Evolutionary conservation across 2,888 invertebrate genomes (phyloP).

Genomic region (Ectemnius lituratus): DNA sequence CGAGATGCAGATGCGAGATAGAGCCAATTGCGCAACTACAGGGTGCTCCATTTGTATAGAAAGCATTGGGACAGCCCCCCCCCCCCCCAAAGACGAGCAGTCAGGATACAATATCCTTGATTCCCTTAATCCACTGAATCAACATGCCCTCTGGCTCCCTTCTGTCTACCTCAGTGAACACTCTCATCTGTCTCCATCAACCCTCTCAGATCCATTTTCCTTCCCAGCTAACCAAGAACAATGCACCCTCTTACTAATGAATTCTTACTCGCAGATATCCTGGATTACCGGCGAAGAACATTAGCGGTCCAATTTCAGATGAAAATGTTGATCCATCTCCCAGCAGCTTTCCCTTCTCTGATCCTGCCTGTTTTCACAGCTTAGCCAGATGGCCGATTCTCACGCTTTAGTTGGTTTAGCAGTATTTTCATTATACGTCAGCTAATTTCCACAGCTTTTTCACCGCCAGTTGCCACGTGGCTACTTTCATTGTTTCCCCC

Average conservation of each 20-base stretch:
- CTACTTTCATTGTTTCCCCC: too few species aligned
- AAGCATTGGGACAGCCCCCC: constrained; percentile 26
- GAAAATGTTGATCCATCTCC: too few species aligned
- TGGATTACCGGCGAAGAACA: background rate
- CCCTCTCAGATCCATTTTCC: background rate
- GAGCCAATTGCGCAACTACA: constrained; percentile 43
- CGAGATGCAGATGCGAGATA: constrained; percentile 55
- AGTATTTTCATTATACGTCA: too few species aligned
- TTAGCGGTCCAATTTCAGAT: too few species aligned
- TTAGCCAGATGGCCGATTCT: too few species aligned
- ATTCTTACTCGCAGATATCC: background rate
- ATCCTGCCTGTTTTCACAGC: too few species aligned
- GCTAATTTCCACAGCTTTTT: too few species aligned
- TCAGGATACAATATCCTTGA: background rate
- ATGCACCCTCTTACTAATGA: too few species aligned
- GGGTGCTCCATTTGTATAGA: constrained; percentile 26
- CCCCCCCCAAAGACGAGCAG: background rate
- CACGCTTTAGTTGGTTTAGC: too few species aligned
- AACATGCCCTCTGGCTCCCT: background rate
- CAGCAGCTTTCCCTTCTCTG: too few species aligned
- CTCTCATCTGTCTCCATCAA: background rate
- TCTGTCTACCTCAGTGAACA: background rate
- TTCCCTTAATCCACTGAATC: background rate
- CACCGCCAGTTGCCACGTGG: too few species aligned
- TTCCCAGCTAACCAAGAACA: too few species aligned